Conservation (phyloP, 2,113 vertebrate genomes). For the Perccottus glenii region DNA sequence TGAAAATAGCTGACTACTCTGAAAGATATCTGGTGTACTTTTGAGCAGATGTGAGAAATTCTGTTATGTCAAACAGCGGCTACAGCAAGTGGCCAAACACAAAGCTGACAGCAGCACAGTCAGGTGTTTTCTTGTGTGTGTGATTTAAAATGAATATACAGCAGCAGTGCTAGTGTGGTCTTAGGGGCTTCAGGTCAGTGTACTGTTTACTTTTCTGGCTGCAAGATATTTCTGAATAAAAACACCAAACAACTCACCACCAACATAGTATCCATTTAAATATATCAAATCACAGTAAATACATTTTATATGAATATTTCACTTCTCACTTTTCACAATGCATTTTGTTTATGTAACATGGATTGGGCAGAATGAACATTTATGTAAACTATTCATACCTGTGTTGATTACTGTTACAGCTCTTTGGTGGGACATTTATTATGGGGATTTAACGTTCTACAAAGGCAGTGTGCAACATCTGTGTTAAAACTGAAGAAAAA, state of each 20-base stretch:
- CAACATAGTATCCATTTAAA: not conserved
- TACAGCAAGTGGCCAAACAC: constrained; percentile 15
- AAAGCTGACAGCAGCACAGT: constrained; percentile 40
- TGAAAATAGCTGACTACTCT: constrained; percentile 60
- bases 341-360: too few relatives aligned
- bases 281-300: not conserved
- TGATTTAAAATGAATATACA: constrained; percentile 44
- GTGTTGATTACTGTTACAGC: too few relatives aligned
- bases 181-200: constrained; percentile 31
- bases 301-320: not conserved
- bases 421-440: too few relatives aligned
- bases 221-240: not conserved
- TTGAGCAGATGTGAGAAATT: constrained; percentile 31
- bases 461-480: too few relatives aligned
- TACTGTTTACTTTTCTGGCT: not conserved
- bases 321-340: too few relatives aligned
- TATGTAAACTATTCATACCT: too few relatives aligned
- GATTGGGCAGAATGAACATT: too few relatives aligned
- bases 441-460: too few relatives aligned
- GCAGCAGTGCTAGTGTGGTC: constrained; percentile 1
- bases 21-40: constrained; percentile 41
- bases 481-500: too few relatives aligned
- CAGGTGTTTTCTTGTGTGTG: constrained; percentile 14
- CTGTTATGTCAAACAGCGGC: constrained; percentile 28
- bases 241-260: not conserved